Conservation (phyloP, 2,797 vertebrate genomes). For the Silurus aristotelis region DNA sequence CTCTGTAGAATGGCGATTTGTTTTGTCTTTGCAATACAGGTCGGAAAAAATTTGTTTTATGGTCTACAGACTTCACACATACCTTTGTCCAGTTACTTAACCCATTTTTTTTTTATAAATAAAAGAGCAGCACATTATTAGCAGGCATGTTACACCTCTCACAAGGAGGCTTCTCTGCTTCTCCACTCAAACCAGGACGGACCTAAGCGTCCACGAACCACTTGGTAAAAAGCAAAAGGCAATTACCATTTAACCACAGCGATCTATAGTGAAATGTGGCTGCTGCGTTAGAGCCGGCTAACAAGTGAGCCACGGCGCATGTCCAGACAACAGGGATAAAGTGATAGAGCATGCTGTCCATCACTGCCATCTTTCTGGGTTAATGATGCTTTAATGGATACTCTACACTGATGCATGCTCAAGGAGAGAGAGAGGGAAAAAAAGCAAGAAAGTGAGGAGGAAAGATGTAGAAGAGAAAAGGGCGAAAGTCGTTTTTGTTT, state of each 20-base stretch:
- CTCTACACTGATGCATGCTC: slow-evolving; percentile 42
- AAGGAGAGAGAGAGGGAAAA: slow-evolving; percentile 30
- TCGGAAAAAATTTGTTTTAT: background rate
- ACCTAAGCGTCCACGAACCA: slow-evolving; percentile 14
- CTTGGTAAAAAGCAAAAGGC: slow-evolving; percentile 14
- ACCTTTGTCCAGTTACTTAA: background rate
- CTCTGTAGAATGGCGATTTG: background rate
- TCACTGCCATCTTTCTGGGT: slow-evolving; percentile 61
- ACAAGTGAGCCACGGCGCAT: slow-evolving; percentile 37
- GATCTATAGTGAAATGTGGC: slow-evolving; percentile 34
- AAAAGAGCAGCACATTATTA: slow-evolving; percentile 33
- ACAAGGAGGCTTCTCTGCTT: background rate
- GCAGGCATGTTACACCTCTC: slow-evolving; percentile 3
- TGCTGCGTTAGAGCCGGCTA: slow-evolving; percentile 25
- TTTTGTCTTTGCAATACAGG: background rate
- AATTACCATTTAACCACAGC: slow-evolving; percentile 47
- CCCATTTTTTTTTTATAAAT: background rate
- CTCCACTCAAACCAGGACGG: slow-evolving; percentile 8
- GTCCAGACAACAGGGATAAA: slow-evolving; percentile 47
- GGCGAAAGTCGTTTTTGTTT: slow-evolving; percentile 48
- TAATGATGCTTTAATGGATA: slow-evolving; percentile 58
- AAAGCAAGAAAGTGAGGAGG: slow-evolving; percentile 6
- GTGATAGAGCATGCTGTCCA: slow-evolving; percentile 53
- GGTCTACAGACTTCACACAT: background rate
- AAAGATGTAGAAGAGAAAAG: slow-evolving; percentile 16